Percentiles rank a stretch among this genome's conserved stretches.
phyloP scores from a whole-genome alignment of 1,140 invertebrate species.

The Drosophila ercepeae region DNA sequence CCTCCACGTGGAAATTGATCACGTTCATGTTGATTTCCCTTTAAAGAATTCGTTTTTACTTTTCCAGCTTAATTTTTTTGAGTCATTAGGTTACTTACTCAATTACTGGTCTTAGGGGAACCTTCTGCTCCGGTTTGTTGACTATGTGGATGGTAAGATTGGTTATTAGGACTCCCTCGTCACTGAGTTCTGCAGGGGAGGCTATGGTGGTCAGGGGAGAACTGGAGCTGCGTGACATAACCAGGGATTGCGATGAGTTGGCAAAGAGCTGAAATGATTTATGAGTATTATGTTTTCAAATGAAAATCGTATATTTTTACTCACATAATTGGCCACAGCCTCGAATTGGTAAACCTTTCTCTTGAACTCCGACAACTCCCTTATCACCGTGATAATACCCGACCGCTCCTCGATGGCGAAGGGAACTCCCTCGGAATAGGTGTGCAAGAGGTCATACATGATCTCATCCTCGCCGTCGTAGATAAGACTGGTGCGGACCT shows the following conservation, averaged over 20 bases:
- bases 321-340: constrained; percentile 89
- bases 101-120: constrained; percentile 85
- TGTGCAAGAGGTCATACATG: constrained; percentile 91
- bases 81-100: constrained; percentile 85
- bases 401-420: constrained; percentile 95
- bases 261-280: constrained; percentile 57
- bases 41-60: constrained; percentile 27
- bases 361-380: constrained; percentile 89
- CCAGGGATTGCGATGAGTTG: constrained; percentile 59
- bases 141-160: constrained; percentile 94
- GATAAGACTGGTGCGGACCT: constrained; percentile 88
- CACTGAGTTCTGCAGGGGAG: constrained; percentile 59
- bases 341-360: constrained; percentile 91
- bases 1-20: constrained; percentile 90
- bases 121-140: constrained; percentile 87
- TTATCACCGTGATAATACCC: constrained; percentile 93
- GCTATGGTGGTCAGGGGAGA: constrained; percentile 56
- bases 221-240: constrained; percentile 55
- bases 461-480: constrained; percentile 88
- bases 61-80: neutral
- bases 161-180: constrained; percentile 88
- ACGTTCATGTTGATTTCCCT: constrained; percentile 87
- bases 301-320: constrained; percentile 7
- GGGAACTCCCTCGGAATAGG: constrained; percentile 93
- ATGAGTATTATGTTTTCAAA: too few species aligned